Percentiles rank a stretch among this genome's conserved stretches.
Evolutionary conservation across 2,888 invertebrate genomes (phyloP).

Genomic region (Lysandra coridon): DNA sequence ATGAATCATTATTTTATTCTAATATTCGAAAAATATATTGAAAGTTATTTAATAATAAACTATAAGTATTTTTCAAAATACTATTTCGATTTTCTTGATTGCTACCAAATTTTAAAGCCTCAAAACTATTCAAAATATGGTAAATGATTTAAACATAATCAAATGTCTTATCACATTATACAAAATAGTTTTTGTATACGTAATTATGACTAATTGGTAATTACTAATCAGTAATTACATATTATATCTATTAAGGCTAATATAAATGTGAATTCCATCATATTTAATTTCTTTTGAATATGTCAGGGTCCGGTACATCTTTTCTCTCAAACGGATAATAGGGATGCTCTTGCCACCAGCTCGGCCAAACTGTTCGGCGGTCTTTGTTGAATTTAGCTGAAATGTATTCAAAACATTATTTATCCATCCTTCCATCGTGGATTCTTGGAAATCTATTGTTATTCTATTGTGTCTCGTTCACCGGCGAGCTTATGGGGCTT

Average conservation of each 20-base stretch:
- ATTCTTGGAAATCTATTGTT: no score
- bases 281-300: slow-evolving; percentile 46
- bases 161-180: no score
- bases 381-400: slow-evolving; percentile 71
- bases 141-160: not conserved
- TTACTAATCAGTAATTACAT: no score
- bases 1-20: not conserved
- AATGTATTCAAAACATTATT: slow-evolving; percentile 35
- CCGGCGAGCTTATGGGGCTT: no score
- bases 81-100: slow-evolving; percentile 9
- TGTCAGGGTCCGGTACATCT: slow-evolving; percentile 47
- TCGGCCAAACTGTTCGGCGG: slow-evolving; percentile 58
- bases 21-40: not conserved
- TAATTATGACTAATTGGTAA: not conserved
- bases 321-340: slow-evolving; percentile 63
- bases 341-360: slow-evolving; percentile 71
- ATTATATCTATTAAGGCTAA: no score
- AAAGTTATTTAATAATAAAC: not conserved
- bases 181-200: no score
- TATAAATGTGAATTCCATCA: no score
- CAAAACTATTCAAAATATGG: not conserved
- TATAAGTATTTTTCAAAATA: not conserved
- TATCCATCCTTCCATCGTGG: not conserved
- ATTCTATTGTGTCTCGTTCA: no score
- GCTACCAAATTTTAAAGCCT: not conserved